phyloP scores from a whole-genome alignment of 2,797 vertebrate genomes.

The Platyrinchus mystaceus region DNA sequence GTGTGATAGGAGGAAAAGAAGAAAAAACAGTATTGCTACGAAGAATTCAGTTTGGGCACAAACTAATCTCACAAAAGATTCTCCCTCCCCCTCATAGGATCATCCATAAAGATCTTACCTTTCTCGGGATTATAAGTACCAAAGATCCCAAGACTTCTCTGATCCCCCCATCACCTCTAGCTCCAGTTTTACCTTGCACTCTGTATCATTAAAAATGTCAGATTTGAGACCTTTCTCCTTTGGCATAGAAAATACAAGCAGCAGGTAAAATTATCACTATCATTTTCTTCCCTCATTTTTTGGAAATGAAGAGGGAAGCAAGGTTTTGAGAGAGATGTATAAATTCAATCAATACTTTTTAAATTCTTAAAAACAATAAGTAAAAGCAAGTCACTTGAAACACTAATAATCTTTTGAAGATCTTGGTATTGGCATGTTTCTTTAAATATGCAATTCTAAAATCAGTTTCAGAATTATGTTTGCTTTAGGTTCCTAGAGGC shows the following conservation, averaged over 20 bases:
- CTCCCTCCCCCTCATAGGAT: background rate
- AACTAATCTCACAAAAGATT: background rate
- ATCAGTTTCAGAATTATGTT: background rate
- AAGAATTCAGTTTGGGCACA: background rate
- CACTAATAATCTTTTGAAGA: background rate
- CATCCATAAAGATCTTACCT: background rate
- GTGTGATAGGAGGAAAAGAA: background rate
- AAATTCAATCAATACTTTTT: background rate
- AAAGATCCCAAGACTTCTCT: background rate
- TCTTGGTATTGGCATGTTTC: background rate
- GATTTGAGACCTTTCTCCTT: background rate
- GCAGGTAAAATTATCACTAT: background rate
- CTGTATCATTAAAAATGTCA: background rate
- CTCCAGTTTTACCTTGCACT: background rate
- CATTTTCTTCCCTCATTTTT: background rate
- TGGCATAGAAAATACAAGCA: background rate
- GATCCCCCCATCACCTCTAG: background rate
- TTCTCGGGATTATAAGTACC: background rate
- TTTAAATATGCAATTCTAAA: background rate
- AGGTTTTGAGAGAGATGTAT: background rate
- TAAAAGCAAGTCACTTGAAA: background rate
- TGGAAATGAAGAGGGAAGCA: fast-evolving
- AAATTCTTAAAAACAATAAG: background rate
- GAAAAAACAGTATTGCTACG: background rate
- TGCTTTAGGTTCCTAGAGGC: background rate